These are phyloP conservation scores for Nothobranchius furzeri DNA, from an alignment of 2,113 vertebrate species.

Conservation along the genomic window DNA sequence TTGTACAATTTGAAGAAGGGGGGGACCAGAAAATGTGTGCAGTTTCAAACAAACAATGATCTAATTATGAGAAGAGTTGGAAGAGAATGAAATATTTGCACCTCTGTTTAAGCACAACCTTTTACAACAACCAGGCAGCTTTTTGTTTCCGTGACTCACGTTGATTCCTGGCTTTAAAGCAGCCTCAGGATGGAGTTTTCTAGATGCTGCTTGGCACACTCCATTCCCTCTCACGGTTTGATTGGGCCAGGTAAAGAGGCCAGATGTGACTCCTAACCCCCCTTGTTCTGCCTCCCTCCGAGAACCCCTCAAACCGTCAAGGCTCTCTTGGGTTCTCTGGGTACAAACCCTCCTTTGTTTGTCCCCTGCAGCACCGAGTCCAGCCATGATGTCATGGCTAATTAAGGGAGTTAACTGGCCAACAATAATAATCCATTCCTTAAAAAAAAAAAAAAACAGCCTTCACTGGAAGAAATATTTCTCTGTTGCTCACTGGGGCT, in stretches of 20 bases:
- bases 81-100: neutral
- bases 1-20: neutral
- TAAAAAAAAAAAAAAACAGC: constrained; percentile 70
- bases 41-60: neutral
- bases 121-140: constrained; percentile 8
- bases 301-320: constrained; percentile 60
- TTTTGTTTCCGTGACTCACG: constrained; percentile 11
- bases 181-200: constrained; percentile 33
- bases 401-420: constrained; percentile 79
- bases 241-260: constrained; percentile 73
- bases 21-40: neutral
- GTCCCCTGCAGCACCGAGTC: constrained; percentile 72
- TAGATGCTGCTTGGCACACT: constrained; percentile 53
- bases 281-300: constrained; percentile 50
- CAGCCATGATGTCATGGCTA: constrained; percentile 79
- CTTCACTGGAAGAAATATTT: constrained; percentile 78
- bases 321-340: constrained; percentile 70
- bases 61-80: no score
- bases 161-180: constrained; percentile 20
- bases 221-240: constrained; percentile 55
- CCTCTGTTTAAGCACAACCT: constrained; percentile 1
- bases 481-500: constrained; percentile 75
- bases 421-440: constrained; percentile 82
- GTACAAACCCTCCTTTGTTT: constrained; percentile 79
- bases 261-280: constrained; percentile 78